Conservation (phyloP, 2,113 vertebrate genomes). For the Micromys minutus region DNA sequence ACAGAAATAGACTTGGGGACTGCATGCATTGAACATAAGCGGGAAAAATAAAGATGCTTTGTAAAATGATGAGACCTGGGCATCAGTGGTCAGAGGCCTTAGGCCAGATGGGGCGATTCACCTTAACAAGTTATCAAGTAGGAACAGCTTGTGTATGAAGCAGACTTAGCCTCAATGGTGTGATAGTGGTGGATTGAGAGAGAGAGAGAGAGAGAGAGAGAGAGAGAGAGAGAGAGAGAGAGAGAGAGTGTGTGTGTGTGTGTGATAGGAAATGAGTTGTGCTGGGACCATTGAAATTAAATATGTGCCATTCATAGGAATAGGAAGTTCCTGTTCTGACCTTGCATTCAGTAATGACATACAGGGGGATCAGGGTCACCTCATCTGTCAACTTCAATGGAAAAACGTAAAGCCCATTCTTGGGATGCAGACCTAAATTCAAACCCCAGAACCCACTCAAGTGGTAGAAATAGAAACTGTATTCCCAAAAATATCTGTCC, state of each 20-base stretch:
- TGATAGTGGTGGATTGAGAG: not conserved
- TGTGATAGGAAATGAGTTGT: not conserved
- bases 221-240: too few species aligned
- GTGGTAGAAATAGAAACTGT: not conserved
- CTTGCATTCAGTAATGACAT: not conserved
- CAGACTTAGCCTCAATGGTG: not conserved
- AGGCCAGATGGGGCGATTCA: not conserved
- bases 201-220: too few species aligned
- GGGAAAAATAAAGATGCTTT: too few species aligned
- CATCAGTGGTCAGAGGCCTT: not conserved
- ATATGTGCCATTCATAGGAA: not conserved
- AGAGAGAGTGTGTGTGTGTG: too few species aligned
- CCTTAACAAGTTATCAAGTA: not conserved
- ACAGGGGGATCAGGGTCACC: not conserved
- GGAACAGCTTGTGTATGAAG: not conserved
- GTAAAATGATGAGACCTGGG: not conserved
- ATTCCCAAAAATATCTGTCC: not conserved
- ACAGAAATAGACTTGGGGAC: not conserved
- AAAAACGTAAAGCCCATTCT: too few species aligned
- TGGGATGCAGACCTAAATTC: not conserved
- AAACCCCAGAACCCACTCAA: not conserved
- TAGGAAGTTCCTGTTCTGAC: not conserved
- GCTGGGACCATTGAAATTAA: not conserved
- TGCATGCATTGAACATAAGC: not conserved
- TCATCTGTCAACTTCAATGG: not conserved